phyloP scores from a whole-genome alignment of 2,113 vertebrate genomes.

The Trematocara zebra region DNA sequence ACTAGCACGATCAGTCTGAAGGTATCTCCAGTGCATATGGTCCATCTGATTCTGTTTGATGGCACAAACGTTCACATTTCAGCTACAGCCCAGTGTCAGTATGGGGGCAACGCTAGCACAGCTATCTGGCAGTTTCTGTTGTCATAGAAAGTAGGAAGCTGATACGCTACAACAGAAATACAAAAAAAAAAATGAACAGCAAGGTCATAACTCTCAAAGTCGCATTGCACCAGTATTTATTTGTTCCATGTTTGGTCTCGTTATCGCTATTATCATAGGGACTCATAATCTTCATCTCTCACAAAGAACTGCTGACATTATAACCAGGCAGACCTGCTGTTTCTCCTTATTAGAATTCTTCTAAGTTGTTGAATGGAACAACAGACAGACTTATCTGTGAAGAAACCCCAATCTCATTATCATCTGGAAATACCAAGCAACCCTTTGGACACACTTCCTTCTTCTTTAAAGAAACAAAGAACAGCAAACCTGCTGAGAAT shows the following conservation, averaged over 20 bases:
- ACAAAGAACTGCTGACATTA: background rate
- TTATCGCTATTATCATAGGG: background rate
- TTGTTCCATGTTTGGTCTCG: background rate
- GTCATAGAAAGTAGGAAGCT: background rate
- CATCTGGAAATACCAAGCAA: background rate
- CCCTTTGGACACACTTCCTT: background rate
- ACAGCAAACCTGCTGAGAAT: background rate
- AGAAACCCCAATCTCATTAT: background rate
- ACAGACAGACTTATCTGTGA: background rate
- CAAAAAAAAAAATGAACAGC: background rate
- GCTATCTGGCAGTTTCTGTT: background rate
- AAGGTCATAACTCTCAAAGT: background rate
- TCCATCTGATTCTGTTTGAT: background rate
- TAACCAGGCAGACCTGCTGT: background rate
- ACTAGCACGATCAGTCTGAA: background rate
- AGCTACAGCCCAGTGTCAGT: background rate
- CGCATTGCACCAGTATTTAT: background rate
- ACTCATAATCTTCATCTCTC: background rate
- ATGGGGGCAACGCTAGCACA: background rate
- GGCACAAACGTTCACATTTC: background rate
- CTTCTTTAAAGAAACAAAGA: background rate
- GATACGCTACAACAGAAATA: background rate
- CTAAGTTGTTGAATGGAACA: background rate
- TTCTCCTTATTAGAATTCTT: background rate
- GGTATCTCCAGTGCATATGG: background rate